Evolutionary conservation across 1,140 invertebrate species (phyloP).

Genomic region (Cherax destructor): DNA sequence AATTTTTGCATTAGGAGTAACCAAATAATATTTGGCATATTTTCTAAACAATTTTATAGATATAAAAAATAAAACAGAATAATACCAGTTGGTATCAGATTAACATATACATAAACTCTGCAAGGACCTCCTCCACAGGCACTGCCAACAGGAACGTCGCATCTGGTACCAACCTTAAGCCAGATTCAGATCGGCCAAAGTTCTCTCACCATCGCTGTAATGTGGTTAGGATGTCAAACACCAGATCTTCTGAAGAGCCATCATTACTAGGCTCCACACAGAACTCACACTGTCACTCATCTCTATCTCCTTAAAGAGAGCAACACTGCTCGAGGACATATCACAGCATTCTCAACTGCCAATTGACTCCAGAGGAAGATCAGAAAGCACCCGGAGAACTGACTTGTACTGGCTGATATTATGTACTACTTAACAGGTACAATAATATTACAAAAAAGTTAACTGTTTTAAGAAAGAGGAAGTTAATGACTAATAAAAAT

Average conservation of each 20-base stretch:
- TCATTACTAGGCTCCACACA: conserved; percentile 1
- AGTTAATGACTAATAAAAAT: no score
- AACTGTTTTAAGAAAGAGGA: no score
- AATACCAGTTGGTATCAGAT: neutral
- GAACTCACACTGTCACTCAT: conserved; percentile 1
- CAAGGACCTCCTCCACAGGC: neutral
- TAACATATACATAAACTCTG: neutral
- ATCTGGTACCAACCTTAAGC: conserved; percentile 35
- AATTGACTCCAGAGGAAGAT: neutral
- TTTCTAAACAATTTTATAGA: neutral
- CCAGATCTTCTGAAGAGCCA: conserved; percentile 22
- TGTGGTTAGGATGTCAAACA: conserved; percentile 20
- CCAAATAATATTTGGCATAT: neutral
- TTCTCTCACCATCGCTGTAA: conserved; percentile 13
- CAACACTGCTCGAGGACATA: neutral
- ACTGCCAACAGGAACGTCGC: conserved; percentile 24
- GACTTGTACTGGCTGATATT: neutral
- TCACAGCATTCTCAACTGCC: neutral
- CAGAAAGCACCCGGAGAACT: neutral
- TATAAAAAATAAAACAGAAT: neutral
- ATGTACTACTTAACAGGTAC: neutral
- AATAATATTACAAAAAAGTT: no score
- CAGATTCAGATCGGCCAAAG: neutral
- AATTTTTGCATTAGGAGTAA: neutral
- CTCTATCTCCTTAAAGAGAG: neutral